phyloP scores from a whole-genome alignment of 2,113 vertebrate genomes.

The Erythrolamprus reginae region DNA sequence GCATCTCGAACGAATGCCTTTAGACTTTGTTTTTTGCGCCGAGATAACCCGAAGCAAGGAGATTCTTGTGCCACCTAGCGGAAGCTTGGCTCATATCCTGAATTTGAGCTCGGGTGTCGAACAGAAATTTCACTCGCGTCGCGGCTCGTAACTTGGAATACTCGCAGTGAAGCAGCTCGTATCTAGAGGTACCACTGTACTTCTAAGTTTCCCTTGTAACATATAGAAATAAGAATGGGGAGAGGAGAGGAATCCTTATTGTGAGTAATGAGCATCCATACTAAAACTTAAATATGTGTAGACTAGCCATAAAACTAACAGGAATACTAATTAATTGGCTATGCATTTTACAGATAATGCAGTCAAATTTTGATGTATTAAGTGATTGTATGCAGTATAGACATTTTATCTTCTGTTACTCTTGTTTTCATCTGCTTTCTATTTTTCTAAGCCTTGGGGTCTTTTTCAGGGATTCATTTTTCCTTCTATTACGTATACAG shows the following conservation, averaged over 20 bases:
- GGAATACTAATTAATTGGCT: not conserved
- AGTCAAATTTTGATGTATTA: not conserved
- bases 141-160: too few species aligned
- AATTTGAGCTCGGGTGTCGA: too few species aligned
- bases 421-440: not conserved
- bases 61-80: too few species aligned
- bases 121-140: too few species aligned
- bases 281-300: not conserved
- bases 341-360: not conserved
- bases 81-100: too few species aligned
- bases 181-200: too few species aligned
- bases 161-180: too few species aligned
- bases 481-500: not conserved
- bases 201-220: not conserved
- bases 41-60: too few species aligned
- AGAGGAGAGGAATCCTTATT: not conserved
- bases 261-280: not conserved
- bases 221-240: not conserved
- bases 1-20: too few species aligned
- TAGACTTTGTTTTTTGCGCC: too few species aligned
- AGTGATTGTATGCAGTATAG: not conserved
- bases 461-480: not conserved
- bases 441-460: not conserved
- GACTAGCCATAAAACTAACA: not conserved
- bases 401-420: not conserved